Base-by-base conservation (phyloP, 2,888 invertebrate genomes). In the Eupithecia abbreviata region DNA sequence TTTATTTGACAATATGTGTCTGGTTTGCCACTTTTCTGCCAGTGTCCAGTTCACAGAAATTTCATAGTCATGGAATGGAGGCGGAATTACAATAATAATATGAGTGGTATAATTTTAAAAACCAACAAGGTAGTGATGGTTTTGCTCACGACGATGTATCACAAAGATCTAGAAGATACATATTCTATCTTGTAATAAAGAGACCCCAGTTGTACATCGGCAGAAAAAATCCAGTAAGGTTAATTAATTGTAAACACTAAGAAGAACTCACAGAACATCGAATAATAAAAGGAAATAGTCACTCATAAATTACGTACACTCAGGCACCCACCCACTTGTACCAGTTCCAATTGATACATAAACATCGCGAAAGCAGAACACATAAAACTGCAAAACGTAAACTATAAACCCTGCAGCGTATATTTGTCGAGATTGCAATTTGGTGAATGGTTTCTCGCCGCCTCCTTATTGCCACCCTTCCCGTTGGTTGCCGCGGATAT, bases 361-460 rank as follows among this genome's bases (percentile, higher is more conserved):
- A 12, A 62, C 30, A 66, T 42, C 6, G 12, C 78, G 74, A 78
- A 79, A 79, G 77, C 73, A 79, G 69, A 79, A 79, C 77, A 77
- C 76, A 77, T 77, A 42, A 66, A 78, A 77, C 79, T 70, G 76
- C 74, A 78, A 78, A 79, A 71, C 74, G 75, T 78, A 77, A 79
- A 77, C 76, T 71, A 77, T 75, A 75, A 80, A 80, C 71, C 76
- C 67, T 66, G 71, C 73, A 73, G 72, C 77, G 79, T 82, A 79
- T 69, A 74, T 80, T 80, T 77, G 65, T 62, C 73, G 75, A 72
- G 77, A 72, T 75, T 10, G 78, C 80, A 80, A 80, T 82, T 79
- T 77, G 72, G 72, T 74, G 76, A 77, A 79, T 72, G 77, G 77
- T 67, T 74, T 43, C 74, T 71, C 43, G 41, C 69, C 51, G 68